Conservation (phyloP, 2,113 vertebrate species). For the Turdus rufiventris region DNA sequence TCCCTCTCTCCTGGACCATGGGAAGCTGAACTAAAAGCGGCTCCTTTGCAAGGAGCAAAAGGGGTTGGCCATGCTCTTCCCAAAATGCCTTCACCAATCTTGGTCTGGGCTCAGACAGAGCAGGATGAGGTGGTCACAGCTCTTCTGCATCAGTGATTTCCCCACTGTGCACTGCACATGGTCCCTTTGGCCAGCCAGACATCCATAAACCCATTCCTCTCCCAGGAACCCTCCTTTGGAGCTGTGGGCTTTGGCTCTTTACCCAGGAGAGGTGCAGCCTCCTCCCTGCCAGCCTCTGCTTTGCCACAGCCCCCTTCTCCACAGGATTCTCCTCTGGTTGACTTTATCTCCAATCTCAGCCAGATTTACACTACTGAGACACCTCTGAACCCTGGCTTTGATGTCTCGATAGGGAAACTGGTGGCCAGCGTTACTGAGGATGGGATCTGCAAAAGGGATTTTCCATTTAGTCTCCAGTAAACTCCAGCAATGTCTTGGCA, state of each 20-base stretch:
- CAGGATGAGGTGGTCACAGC: not conserved
- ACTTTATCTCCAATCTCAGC: not conserved
- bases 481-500: conserved; percentile 39
- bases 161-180: rapidly evolving
- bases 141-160: not conserved
- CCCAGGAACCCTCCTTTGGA: not conserved
- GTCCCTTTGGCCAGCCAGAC: not conserved
- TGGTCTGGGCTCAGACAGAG: not conserved
- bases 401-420: not conserved
- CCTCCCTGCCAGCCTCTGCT: not conserved
- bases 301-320: not conserved
- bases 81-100: not conserved
- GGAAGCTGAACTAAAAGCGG: not conserved
- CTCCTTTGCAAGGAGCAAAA: not conserved
- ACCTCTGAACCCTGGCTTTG: conserved; percentile 10
- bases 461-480: conserved; percentile 16
- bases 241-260: not conserved
- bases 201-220: not conserved
- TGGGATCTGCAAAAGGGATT: conserved; percentile 51
- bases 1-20: not conserved
- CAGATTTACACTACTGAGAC: not conserved
- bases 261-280: not conserved
- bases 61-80: not conserved
- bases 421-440: not conserved
- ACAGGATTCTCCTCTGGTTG: not conserved